phyloP scores from a whole-genome alignment of 1,140 invertebrate species.

The Periplaneta americana region DNA sequence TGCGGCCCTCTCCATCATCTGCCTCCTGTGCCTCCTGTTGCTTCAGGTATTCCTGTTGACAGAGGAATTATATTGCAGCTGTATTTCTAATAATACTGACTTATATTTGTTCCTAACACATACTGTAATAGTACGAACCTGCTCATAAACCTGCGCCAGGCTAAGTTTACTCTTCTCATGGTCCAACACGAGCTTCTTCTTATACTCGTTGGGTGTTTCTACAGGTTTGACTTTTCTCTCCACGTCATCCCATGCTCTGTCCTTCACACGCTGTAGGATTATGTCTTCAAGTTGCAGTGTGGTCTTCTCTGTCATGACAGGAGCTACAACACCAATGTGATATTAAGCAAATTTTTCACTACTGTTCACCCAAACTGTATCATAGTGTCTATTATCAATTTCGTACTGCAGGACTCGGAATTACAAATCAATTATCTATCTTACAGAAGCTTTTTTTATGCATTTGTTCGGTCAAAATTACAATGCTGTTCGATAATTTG shows the following conservation, averaged over 20 bases:
- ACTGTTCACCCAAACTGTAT: too few relatives aligned
- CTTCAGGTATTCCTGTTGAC: constrained; percentile 71
- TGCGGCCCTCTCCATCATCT: constrained; percentile 40
- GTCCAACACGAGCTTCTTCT: constrained; percentile 85
- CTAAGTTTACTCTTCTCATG: constrained; percentile 95
- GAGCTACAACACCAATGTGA: constrained; percentile 44
- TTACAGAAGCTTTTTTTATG: too few relatives aligned
- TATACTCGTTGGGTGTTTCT: constrained; percentile 78
- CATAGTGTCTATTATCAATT: too few relatives aligned
- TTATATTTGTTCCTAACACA: too few relatives aligned
- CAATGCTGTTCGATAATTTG: too few relatives aligned
- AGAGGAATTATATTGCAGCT: too few relatives aligned
- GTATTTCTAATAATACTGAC: too few relatives aligned
- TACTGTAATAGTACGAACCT: constrained; percentile 39
- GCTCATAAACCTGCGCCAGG: constrained; percentile 92
- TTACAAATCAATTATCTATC: too few relatives aligned
- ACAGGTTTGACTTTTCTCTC: constrained; percentile 82
- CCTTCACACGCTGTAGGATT: constrained; percentile 86
- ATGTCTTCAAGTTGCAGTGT: constrained; percentile 85
- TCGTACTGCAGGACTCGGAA: too few relatives aligned
- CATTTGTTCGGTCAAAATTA: too few relatives aligned
- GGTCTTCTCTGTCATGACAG: constrained; percentile 86
- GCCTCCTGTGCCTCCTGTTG: constrained; percentile 63
- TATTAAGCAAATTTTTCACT: too few relatives aligned
- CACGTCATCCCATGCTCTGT: constrained; percentile 94